Percentiles rank a stretch among this genome's conserved stretches.
Evolutionary conservation across 2,113 vertebrate genomes (phyloP).

Genomic region (Scopus umbretta): DNA sequence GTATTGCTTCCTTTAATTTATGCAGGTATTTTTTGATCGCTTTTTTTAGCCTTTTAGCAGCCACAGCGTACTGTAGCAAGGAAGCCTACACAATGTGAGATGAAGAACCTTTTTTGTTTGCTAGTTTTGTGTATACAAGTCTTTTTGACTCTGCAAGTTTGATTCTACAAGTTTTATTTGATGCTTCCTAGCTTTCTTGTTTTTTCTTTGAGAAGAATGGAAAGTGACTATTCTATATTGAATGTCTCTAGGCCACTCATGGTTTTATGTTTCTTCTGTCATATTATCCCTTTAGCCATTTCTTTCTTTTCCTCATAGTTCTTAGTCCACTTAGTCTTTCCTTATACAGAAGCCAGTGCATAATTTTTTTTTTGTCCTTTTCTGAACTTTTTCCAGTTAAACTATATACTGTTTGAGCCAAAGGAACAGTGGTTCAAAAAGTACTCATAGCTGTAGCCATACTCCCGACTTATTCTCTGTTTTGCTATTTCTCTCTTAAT

Average conservation of each 20-base stretch:
- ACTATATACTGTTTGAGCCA: background rate
- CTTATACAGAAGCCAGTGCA: background rate
- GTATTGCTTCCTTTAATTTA: background rate
- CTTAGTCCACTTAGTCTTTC: background rate
- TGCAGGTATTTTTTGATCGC: background rate
- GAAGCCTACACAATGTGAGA: background rate
- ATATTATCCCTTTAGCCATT: background rate
- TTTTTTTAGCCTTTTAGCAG: background rate
- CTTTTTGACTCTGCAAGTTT: no score
- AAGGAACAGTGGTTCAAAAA: background rate
- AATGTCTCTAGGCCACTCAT: background rate
- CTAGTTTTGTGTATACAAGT: background rate
- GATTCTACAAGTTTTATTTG: background rate
- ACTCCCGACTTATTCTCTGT: background rate
- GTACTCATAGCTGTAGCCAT: background rate
- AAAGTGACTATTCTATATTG: background rate
- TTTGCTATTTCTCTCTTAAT: background rate
- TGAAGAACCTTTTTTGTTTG: background rate
- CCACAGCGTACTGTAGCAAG: background rate
- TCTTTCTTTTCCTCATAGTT: background rate
- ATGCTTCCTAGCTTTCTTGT: background rate
- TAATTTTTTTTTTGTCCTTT: background rate
- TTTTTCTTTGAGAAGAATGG: background rate
- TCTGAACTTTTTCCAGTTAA: background rate
- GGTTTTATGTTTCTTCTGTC: background rate